Conservation (phyloP, 2,888 invertebrate species). For the Phaonia tiefii region DNA sequence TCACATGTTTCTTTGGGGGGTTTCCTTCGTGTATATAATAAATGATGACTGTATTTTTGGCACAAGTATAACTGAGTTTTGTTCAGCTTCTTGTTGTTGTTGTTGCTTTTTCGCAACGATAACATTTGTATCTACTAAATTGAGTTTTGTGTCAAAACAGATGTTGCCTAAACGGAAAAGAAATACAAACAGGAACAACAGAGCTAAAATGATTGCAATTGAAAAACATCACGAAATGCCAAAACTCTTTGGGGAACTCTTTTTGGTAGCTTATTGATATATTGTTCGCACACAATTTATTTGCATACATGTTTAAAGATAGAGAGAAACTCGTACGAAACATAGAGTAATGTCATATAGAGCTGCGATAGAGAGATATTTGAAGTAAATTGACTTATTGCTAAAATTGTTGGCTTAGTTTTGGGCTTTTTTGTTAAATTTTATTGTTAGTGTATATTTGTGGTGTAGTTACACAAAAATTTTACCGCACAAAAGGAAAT, state of each 20-base stretch:
- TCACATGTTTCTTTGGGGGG: not conserved
- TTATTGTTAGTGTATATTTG: no score
- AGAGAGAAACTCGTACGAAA: no score
- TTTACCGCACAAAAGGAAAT: no score
- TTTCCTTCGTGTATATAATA: constrained; percentile 43
- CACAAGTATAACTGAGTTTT: constrained; percentile 26
- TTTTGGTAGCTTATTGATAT: not conserved
- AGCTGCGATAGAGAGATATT: no score
- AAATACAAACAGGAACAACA: not conserved
- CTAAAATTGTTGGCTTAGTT: no score
- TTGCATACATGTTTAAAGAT: no score
- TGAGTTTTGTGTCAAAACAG: constrained; percentile 29
- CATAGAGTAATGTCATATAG: no score
- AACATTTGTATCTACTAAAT: constrained; percentile 44
- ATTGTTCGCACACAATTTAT: not conserved
- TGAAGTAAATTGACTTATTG: no score
- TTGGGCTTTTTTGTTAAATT: no score
- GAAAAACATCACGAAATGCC: constrained; percentile 45
- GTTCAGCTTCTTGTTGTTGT: not conserved
- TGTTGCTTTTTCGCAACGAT: not conserved
- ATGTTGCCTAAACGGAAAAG: constrained; percentile 20
- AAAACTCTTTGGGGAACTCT: not conserved
- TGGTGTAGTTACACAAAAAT: no score
- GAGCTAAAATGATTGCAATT: constrained; percentile 32
- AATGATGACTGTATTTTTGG: constrained; percentile 37